Evolutionary conservation across 2,797 vertebrate species (phyloP).

Genomic region (Sibirionetta formosa): DNA sequence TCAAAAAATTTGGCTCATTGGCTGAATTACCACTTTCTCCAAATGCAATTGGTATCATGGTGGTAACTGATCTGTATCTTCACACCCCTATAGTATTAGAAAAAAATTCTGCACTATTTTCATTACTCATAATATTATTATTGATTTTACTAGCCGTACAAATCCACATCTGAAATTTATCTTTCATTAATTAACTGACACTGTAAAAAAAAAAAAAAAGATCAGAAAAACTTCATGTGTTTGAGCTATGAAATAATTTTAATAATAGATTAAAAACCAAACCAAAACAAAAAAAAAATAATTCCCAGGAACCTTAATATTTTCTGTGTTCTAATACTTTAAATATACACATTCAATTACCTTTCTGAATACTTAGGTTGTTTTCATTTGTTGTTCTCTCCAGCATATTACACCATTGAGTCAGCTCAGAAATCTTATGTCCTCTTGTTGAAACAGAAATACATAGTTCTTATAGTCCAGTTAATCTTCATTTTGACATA

Average conservation of each 20-base stretch:
- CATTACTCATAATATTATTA: not conserved
- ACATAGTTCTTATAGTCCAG: not conserved
- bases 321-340: not conserved
- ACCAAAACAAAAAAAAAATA: too few species aligned
- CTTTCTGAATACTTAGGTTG: not conserved
- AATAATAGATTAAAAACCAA: not conserved
- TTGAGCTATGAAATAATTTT: not conserved
- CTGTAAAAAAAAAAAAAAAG: not conserved
- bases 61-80: not conserved
- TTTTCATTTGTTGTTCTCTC: not conserved
- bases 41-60: not conserved
- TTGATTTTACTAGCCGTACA: not conserved
- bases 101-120: not conserved
- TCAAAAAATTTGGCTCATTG: not conserved
- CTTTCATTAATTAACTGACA: not conserved
- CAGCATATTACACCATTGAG: not conserved
- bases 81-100: not conserved
- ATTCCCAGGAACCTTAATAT: not conserved
- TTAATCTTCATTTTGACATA: not conserved
- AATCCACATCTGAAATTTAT: not conserved
- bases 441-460: not conserved
- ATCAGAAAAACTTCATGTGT: not conserved
- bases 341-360: not conserved
- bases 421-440: not conserved
- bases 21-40: not conserved